phyloP scores from a whole-genome alignment of 2,113 vertebrate species.

The Trachemys scripta region DNA sequence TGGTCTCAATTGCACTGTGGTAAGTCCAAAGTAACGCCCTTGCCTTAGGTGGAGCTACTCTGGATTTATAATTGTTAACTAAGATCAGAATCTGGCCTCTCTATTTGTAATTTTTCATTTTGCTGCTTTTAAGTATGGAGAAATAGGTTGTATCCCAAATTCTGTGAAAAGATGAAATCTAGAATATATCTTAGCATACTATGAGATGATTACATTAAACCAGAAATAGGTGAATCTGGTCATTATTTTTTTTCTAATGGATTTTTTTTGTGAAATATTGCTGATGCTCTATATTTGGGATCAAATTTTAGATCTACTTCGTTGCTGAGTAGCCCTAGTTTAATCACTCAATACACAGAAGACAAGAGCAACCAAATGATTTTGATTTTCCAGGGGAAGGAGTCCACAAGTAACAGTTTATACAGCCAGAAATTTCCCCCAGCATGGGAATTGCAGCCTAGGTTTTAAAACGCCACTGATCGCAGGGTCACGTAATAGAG shows the following conservation, averaged over 20 bases:
- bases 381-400: slow-evolving; percentile 28
- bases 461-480: slow-evolving; percentile 28
- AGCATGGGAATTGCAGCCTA: slow-evolving; percentile 19
- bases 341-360: slow-evolving; percentile 30
- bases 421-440: slow-evolving; percentile 2
- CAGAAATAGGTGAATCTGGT: not conserved
- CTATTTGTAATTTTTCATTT: not conserved
- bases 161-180: not conserved
- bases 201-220: not conserved
- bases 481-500: not conserved
- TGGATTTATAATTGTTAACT: not conserved
- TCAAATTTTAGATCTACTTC: not conserved
- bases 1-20: not conserved
- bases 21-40: not conserved
- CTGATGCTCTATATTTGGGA: slow-evolving; percentile 11
- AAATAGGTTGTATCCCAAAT: not conserved
- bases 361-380: not conserved
- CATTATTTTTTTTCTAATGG: not conserved
- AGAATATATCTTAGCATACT: fast-evolving
- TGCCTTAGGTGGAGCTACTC: not conserved
- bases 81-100: not conserved
- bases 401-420: not conserved
- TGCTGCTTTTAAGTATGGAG: not conserved
- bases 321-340: not conserved
- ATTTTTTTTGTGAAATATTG: slow-evolving; percentile 1